phyloP scores from a whole-genome alignment of 2,888 invertebrate genomes.

The Lucinisca nassula region DNA sequence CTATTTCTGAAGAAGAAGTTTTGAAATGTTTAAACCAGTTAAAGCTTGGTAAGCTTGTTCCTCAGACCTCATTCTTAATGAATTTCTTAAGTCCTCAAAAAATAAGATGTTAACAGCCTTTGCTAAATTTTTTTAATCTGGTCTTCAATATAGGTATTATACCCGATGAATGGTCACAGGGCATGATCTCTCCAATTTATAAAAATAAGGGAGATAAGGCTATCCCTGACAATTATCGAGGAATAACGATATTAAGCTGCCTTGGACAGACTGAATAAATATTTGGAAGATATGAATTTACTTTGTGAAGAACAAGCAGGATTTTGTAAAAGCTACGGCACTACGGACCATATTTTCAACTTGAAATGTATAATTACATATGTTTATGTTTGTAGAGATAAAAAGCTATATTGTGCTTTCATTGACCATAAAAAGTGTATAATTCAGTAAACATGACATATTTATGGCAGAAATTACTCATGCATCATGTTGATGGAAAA shows the following conservation, averaged over 20 bases:
- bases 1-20: neutral
- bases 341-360: neutral
- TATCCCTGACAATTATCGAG: neutral
- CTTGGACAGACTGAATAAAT: neutral
- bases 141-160: slow-evolving; percentile 1
- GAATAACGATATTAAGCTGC: neutral
- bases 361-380: slow-evolving; percentile 4
- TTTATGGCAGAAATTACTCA: slow-evolving; percentile 1
- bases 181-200: neutral
- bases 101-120: neutral
- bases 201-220: slow-evolving; percentile 4
- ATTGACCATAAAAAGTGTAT: neutral
- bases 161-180: neutral
- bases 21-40: neutral
- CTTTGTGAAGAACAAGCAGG: neutral
- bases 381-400: neutral
- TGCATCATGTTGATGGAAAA: neutral
- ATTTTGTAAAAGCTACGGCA: neutral
- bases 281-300: neutral
- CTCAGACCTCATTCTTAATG: neutral
- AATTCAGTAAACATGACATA: neutral
- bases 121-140: neutral
- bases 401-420: neutral
- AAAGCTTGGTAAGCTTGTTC: neutral
- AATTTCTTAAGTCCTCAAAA: neutral